Base-by-base conservation (phyloP, 2,113 vertebrate genomes). In the Atherinomorus stipes region DNA sequence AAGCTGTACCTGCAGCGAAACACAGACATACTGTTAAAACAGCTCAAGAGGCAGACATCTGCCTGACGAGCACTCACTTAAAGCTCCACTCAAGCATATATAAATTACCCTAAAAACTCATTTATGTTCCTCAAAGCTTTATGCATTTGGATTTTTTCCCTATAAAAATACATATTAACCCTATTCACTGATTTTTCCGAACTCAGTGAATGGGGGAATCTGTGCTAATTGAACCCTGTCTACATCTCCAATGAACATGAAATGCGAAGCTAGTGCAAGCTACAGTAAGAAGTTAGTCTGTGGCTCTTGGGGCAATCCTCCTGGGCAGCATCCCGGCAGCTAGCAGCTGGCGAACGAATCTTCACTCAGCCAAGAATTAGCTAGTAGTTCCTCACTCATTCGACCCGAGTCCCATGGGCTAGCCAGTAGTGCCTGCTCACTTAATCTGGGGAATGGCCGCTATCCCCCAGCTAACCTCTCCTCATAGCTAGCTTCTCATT, bases 1-100 rank as follows among this genome's bases (percentile, higher is more conserved):
- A 18, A 38, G 61, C 66, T 40, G 47, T 73, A 75, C 74, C 81
- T 76, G 80, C 72, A 60, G 34, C 12, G 66, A 66, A 76, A 85
- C 54, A 25, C 34, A 68, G 60, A 62, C 19, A 1, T 45, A n/a
- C 34, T 42, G 57, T 51, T 22, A 81, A 76, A 54, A 56, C 62
- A 38, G 40, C 42, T 1, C 34, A 7, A 28, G n/a, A 31, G 23
- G 37, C 44, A 47, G 51, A 58, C 13, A 58, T 37, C 54, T 53
- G 47, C 42, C 26, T 49, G 58, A 70, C 69, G 69, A 34, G 31
- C 31, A 34, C 31, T 8, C 11, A 2, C 19, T 72, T 69, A 58
- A 84, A 78, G 15, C 18, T 18, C 18, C 13, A 18, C 4, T 45
- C 44, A 15, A 45, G 18, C 44, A 45, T 15, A 18, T 45, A 45